Conservation (phyloP, 2,888 invertebrate genomes). For the Spodoptera picta region DNA sequence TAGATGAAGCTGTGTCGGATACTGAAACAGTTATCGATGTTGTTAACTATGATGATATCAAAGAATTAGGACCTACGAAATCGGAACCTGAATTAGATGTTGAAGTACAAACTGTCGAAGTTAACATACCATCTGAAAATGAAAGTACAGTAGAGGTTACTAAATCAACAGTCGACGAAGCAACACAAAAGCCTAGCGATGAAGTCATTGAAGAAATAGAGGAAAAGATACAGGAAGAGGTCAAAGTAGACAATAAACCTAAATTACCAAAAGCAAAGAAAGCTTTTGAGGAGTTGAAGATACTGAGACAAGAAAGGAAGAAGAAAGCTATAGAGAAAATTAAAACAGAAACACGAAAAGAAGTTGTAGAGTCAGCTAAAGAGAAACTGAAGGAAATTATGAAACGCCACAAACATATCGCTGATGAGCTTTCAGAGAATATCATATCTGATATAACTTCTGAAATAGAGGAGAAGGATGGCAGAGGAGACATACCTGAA, state of each 20-base stretch:
- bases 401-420: conserved; percentile 83
- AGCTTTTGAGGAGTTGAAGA: conserved; percentile 73
- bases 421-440: conserved; percentile 74
- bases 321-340: conserved; percentile 83
- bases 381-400: conserved; percentile 85
- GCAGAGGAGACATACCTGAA: conserved; percentile 76
- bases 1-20: conserved; percentile 18
- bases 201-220: conserved; percentile 29
- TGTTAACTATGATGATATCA: conserved; percentile 43
- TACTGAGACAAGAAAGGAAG: conserved; percentile 76
- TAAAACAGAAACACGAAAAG: conserved; percentile 82
- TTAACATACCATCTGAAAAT: conserved; percentile 40
- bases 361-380: conserved; percentile 85
- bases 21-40: conserved; percentile 46
- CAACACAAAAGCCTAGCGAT: conserved; percentile 19
- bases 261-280: conserved; percentile 70
- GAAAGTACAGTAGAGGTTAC: conserved; percentile 37
- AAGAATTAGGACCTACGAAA: conserved; percentile 40
- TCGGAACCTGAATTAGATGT: conserved; percentile 24
- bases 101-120: conserved; percentile 33
- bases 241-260: conserved; percentile 44
- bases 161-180: conserved; percentile 4
- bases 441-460: conserved; percentile 56
- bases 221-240: conserved; percentile 31
- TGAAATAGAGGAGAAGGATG: conserved; percentile 65